Conservation (phyloP, 2,113 vertebrate species). For the Theristicus caerulescens region DNA sequence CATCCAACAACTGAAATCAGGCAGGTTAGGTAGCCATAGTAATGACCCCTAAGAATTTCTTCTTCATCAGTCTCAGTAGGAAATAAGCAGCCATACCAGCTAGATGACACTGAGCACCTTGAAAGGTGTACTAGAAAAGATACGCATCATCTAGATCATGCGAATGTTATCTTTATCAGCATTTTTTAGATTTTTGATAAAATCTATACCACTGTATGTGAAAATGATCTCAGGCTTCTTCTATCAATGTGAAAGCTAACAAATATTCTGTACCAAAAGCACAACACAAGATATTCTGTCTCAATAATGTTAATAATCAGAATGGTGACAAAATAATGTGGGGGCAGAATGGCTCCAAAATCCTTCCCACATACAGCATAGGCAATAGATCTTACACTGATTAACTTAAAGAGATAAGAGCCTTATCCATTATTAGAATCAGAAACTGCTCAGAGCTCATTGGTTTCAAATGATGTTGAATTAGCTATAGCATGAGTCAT, state of each 20-base stretch:
- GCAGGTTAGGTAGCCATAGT: background rate
- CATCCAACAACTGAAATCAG: background rate
- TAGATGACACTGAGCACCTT: background rate
- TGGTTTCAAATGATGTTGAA: background rate
- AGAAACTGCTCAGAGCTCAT: background rate
- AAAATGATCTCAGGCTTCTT: background rate
- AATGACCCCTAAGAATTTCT: background rate
- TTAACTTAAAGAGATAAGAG: background rate
- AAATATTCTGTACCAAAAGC: background rate
- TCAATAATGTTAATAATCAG: background rate
- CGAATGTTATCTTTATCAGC: background rate
- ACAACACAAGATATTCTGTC: background rate
- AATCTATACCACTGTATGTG: background rate
- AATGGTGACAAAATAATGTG: background rate
- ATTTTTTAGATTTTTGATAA: background rate
- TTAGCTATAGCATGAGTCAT: background rate
- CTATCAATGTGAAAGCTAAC: background rate
- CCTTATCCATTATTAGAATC: background rate
- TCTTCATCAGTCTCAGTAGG: background rate
- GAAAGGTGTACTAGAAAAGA: background rate
- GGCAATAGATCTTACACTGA: background rate
- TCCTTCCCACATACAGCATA: background rate
- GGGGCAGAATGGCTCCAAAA: background rate
- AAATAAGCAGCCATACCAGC: background rate
- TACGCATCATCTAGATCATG: background rate